Percentiles rank a stretch among this genome's conserved stretches.
Conservation (phyloP, 2,797 vertebrate species). For the Champsocephalus esox region DNA sequence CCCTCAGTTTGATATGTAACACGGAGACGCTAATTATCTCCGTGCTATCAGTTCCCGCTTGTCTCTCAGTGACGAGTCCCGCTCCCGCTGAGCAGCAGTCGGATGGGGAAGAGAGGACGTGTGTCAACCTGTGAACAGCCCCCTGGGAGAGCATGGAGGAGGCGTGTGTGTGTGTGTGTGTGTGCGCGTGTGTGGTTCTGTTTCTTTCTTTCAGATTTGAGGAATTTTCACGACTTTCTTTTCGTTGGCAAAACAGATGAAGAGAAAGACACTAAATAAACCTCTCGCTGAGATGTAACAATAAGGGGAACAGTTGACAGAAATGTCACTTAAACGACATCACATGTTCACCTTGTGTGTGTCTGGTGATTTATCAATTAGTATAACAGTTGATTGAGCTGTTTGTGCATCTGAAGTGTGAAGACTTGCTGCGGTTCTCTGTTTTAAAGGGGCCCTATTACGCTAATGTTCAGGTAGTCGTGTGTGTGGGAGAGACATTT, state of each 20-base stretch:
- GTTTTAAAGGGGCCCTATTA: not conserved
- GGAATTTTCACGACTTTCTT: not conserved
- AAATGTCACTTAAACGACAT: not conserved
- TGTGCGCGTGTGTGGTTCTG: not conserved
- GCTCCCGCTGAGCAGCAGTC: constrained; percentile 55
- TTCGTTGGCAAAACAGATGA: not conserved
- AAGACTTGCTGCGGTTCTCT: not conserved
- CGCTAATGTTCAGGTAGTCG: too few species aligned
- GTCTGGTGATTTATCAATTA: not conserved
- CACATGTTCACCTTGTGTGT: not conserved
- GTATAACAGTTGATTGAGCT: not conserved
- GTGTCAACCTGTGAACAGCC: constrained; percentile 62
- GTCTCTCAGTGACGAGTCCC: constrained; percentile 55
- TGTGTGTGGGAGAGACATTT: too few species aligned
- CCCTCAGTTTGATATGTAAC: constrained; percentile 63
- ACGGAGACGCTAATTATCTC: constrained; percentile 66
- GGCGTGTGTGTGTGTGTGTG: not conserved
- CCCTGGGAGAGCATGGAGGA: constrained; percentile 32
- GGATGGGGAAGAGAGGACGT: constrained; percentile 47
- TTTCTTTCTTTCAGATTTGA: not conserved
- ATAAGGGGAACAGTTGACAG: not conserved
- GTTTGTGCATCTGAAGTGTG: not conserved
- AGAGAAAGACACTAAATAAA: not conserved
- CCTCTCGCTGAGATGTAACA: not conserved
- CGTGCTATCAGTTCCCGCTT: constrained; percentile 50